Percentiles rank a stretch among this genome's conserved stretches.
Conservation (phyloP, 2,888 invertebrate species). For the Ganaspis brasiliensis region DNA sequence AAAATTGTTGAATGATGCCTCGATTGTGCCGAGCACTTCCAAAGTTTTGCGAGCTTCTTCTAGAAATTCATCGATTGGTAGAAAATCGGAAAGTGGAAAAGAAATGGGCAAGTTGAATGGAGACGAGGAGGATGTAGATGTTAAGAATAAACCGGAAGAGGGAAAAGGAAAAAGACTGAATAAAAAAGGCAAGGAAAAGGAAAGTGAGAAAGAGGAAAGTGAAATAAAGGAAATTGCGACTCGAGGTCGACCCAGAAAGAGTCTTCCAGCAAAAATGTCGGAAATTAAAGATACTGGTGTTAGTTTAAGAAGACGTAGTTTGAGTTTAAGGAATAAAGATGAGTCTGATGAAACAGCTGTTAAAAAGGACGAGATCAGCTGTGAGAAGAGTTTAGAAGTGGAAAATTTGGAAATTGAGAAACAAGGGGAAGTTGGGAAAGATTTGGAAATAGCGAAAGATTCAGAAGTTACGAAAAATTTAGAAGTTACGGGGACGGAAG, state of each 20-base stretch:
- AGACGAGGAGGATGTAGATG: constrained; percentile 3
- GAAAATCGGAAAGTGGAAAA: constrained; percentile 37
- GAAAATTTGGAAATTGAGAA: constrained; percentile 61
- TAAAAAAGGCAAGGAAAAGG: constrained; percentile 36
- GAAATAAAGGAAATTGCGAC: constrained; percentile 27
- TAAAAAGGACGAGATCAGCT: constrained; percentile 22
- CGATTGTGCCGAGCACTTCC: constrained; percentile 57
- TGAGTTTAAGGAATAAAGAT: constrained; percentile 48
- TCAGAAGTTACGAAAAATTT: constrained; percentile 53
- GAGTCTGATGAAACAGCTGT: constrained; percentile 43
- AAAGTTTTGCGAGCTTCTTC: constrained; percentile 54
- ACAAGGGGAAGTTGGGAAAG: constrained; percentile 52
- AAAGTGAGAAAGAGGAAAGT: constrained; percentile 7
- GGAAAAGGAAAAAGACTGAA: constrained; percentile 59
- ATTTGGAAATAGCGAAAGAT: constrained; percentile 49
- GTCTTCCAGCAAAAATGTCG: constrained; percentile 49
- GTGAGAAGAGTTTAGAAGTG: constrained; percentile 14
- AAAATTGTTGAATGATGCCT: constrained; percentile 63
- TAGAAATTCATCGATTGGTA: constrained; percentile 54
- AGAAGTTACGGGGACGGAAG: not conserved
- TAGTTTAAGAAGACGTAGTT: not conserved
- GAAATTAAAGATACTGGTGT: constrained; percentile 24
- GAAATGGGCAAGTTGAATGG: not conserved
- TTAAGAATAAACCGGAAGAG: constrained; percentile 31
- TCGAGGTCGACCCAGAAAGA: constrained; percentile 51